Evolutionary conservation across 1,140 invertebrate genomes (phyloP).

Genomic region (Brachionus rubens): DNA sequence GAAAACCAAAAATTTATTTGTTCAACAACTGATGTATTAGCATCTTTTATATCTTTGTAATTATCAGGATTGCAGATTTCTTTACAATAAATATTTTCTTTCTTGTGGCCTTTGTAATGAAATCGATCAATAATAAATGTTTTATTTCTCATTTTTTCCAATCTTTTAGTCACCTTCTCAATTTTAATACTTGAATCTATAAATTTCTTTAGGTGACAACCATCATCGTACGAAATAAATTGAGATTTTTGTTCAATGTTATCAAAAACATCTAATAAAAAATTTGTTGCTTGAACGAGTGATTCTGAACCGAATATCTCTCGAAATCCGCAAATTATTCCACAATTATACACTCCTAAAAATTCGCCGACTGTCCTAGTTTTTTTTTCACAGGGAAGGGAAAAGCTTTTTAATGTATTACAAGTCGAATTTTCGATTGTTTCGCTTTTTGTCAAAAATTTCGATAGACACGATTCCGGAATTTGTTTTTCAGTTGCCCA

Average conservation of each 20-base stretch:
- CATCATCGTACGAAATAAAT: conserved; percentile 2
- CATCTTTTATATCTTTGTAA: no score
- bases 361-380: no score
- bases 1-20: conserved; percentile 18
- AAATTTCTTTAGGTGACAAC: neutral
- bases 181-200: neutral
- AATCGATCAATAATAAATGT: neutral
- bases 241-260: neutral
- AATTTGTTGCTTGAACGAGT: neutral
- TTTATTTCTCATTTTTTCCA: neutral
- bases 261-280: neutral
- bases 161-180: neutral
- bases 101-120: conserved; percentile 6
- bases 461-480: neutral
- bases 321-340: neutral
- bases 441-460: neutral
- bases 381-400: no score
- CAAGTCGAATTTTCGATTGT: neutral
- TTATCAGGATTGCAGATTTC: conserved; percentile 3
- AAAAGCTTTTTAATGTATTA: neutral
- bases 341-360: neutral
- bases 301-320: conserved; percentile 13
- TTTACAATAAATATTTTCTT: neutral
- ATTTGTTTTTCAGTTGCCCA: neutral
- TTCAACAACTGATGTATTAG: neutral